These are phyloP conservation scores for Aphelenchoides fujianensis DNA, from an alignment of 1,140 invertebrate species.

Conservation along the genomic window DNA sequence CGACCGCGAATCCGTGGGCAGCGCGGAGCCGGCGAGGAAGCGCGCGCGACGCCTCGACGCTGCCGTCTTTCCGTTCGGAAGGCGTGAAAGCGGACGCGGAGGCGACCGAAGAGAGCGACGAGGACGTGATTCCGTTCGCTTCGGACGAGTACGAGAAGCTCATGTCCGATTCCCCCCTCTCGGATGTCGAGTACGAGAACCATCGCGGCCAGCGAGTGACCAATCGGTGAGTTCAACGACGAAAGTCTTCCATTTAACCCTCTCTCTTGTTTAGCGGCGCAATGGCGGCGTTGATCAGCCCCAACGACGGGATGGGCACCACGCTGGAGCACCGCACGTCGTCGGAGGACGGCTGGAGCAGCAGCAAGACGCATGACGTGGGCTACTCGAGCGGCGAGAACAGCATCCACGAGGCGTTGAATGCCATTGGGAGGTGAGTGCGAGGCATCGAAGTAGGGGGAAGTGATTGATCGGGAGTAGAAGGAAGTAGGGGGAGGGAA, in stretches of 20 bases:
- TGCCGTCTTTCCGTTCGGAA: neutral
- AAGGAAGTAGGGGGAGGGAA: no score
- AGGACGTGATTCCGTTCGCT: constrained; percentile 16
- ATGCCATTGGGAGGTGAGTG: constrained; percentile 15
- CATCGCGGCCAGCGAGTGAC: neutral
- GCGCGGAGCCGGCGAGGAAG: constrained; percentile 12
- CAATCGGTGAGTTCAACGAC: neutral
- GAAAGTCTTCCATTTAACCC: neutral
- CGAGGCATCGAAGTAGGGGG: no score
- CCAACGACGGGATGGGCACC: neutral
- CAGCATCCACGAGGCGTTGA: constrained; percentile 21
- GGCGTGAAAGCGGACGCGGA: neutral
- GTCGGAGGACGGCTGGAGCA: constrained; percentile 9
- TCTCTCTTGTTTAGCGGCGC: neutral
- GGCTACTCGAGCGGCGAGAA: constrained; percentile 23
- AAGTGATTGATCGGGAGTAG: no score
- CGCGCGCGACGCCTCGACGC: constrained; percentile 12
- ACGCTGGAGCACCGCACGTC: neutral
- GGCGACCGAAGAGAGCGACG: neutral
- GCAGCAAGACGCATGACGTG: constrained; percentile 13
- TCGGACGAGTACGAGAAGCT: constrained; percentile 14
- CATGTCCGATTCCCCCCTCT: neutral
- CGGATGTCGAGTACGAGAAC: constrained; percentile 17
- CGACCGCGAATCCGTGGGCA: constrained; percentile 9
- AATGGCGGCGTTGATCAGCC: neutral